Percentiles rank a stretch among this genome's conserved stretches.
These are phyloP conservation scores for Lamellibrachia columna DNA, from an alignment of 2,888 invertebrate species.

Conservation along the genomic window DNA sequence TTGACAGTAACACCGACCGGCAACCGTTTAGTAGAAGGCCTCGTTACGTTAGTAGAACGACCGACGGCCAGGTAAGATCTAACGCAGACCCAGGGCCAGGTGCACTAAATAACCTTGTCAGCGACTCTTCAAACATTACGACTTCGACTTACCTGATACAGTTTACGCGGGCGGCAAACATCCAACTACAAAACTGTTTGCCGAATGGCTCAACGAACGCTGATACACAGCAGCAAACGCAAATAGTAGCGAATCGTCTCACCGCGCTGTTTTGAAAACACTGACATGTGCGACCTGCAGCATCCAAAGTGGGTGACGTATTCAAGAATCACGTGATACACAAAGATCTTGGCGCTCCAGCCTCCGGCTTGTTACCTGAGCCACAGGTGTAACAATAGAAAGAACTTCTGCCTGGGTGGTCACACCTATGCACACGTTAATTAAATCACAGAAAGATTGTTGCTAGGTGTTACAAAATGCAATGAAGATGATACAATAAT, in stretches of 20 bases:
- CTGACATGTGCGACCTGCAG: neutral
- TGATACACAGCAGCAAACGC: neutral
- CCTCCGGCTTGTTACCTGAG: neutral
- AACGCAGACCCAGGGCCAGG: neutral
- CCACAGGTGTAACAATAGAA: neutral
- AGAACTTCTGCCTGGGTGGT: neutral
- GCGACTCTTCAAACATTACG: neutral
- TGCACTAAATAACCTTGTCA: neutral
- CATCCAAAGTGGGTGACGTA: neutral
- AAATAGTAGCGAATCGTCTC: neutral
- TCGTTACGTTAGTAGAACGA: neutral
- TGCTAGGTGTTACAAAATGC: no score
- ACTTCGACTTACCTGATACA: neutral
- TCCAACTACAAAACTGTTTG: neutral
- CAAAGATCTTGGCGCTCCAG: neutral
- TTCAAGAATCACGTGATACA: conserved; percentile 6
- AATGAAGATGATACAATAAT: no score
- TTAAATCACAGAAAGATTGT: no score
- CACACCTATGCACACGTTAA: neutral
- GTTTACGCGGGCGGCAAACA: neutral
- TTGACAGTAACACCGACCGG: neutral
- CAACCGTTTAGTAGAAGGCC: no score
- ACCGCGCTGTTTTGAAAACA: conserved; percentile 12
- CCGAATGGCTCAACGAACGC: conserved; percentile 6
- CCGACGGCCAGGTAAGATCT: neutral